Base-by-base conservation (phyloP, 2,113 vertebrate genomes). In the Microcebus tavaratra region DNA sequence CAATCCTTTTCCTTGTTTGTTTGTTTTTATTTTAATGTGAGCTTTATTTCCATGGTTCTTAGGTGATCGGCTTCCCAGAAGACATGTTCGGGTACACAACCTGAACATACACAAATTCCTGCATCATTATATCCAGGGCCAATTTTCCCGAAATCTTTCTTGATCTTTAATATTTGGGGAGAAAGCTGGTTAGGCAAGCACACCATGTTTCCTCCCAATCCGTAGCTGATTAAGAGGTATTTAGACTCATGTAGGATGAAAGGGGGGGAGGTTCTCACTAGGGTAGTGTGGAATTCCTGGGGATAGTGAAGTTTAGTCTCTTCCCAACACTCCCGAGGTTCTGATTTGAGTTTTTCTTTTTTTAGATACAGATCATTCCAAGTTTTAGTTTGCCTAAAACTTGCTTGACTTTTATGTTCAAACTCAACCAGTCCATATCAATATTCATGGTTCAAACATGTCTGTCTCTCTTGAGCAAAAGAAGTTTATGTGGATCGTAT, bases 221-320 rank as follows among this genome's bases (percentile, higher is more conserved):
- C 98, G 96, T 97, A 97, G 97, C 90, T 96, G 95, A 98, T 97
- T 96, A 97, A 90, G 45, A 95, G 45, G 68, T 61, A 95, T 98
- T 97, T 94, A 95, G 81, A 96, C 85, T 98, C 94, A 97, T 72
- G 50, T 88, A 81, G 72, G 89, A 95, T 97, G 95, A 97, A 97
- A 97, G 68, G 67, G 65, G 65, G 92, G 48, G 63, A 96, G 85
- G 88, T 75, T 96, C 80, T 97, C 27, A 18, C 5, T 48, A 95
- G 39, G 78, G 97, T 75, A 70, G 0, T 0, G 17, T 31, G 29
- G 8, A 39, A n/a, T 42, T 36, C 8, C 7, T 48, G 25, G 81
- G 20, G 14, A 79, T 31, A 18, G 31, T 87, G 70, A 84, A 70
- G 50, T 36, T 72, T 18, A 63, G 42, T 67, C 50, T 84, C 34